A percentile compares a stretch with the other conserved stretches of the same genome.
Evolutionary conservation across 2,113 vertebrate genomes (phyloP).

Genomic region (Ahaetulla prasina): DNA sequence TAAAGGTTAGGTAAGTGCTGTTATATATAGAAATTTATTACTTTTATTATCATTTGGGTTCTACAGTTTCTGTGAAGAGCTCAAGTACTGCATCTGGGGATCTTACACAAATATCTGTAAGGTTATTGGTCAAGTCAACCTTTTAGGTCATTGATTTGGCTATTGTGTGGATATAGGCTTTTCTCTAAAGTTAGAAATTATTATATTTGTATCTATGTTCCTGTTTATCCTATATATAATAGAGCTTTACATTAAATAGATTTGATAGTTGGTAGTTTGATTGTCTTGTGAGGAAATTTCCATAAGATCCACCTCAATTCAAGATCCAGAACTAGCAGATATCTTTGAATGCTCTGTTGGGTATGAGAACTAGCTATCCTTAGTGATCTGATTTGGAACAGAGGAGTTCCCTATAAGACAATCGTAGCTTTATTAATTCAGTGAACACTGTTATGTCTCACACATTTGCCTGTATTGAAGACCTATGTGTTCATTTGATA

Average conservation of each 20-base stretch:
- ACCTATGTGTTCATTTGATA: background rate
- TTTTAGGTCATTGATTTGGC: background rate
- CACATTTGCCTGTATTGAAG: background rate
- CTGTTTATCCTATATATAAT: background rate
- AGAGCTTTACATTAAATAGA: background rate
- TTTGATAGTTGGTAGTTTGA: background rate
- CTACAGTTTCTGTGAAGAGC: background rate
- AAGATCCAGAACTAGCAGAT: background rate
- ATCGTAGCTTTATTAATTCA: background rate
- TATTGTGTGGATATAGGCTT: background rate
- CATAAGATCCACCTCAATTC: background rate
- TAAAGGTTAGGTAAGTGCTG: conserved; percentile 14
- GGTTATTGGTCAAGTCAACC: background rate
- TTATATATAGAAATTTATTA: conserved; percentile 12
- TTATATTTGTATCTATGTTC: background rate
- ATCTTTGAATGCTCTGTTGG: background rate
- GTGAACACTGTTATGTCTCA: background rate
- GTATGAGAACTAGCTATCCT: background rate
- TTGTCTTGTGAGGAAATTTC: background rate
- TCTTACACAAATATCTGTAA: background rate
- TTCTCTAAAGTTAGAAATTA: background rate
- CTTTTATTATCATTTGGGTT: conserved; percentile 12
- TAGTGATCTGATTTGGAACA: background rate
- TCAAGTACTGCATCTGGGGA: background rate
- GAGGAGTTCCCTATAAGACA: background rate